Conservation (phyloP, 2,888 invertebrate species). For the Dryobota labecula region DNA sequence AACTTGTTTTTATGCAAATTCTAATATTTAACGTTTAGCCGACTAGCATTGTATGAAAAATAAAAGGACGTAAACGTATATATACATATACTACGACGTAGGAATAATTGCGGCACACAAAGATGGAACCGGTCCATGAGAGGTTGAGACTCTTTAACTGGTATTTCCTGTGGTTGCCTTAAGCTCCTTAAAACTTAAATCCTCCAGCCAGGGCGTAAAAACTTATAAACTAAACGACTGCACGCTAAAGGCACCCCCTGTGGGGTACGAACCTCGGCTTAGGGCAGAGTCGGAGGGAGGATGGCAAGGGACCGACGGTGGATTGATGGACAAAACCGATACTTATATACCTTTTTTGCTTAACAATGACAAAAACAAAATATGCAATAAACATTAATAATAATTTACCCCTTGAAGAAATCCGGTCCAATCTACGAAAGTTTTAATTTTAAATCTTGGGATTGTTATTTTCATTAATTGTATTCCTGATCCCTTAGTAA, state of each 20-base stretch:
- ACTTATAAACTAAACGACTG: too few species aligned
- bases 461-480: conserved; percentile 65
- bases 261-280: too few species aligned
- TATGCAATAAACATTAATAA: neutral
- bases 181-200: too few species aligned
- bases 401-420: conserved; percentile 72
- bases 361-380: neutral
- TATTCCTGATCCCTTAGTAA: conserved; percentile 56
- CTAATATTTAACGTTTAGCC: too few species aligned
- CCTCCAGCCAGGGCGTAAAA: too few species aligned
- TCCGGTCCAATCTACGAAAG: conserved; percentile 73
- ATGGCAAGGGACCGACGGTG: too few species aligned
- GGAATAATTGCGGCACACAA: neutral
- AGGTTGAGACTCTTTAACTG: too few species aligned
- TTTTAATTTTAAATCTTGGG: conserved; percentile 79
- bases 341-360: too few species aligned
- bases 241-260: too few species aligned
- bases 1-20: neutral
- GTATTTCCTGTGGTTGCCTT: too few species aligned
- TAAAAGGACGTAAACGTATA: neutral
- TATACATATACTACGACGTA: too few species aligned
- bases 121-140: neutral
- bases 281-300: too few species aligned
- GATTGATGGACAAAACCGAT: neutral
- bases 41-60: neutral